Evolutionary conservation across 1,140 invertebrate species (phyloP), one percentile per base, ranked within the genome.

Genomic region (Magallana gigas): DNA sequence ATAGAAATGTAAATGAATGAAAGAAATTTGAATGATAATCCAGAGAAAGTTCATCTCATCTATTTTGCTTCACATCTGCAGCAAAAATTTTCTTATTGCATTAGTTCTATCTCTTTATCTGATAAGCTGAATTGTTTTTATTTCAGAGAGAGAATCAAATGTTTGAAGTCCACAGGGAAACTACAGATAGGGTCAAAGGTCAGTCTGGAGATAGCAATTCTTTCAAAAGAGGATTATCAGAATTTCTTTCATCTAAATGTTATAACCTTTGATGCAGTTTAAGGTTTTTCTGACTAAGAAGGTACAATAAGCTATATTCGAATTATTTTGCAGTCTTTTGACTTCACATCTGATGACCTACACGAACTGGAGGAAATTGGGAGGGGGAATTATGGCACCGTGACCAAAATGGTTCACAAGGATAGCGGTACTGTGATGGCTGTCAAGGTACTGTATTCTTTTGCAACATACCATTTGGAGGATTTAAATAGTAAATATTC

Each of bases 341-440:
- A 94, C 84, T 95, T 95, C 87, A 93, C 94, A 87, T 97, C 98
- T 71, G 97, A 97, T 91, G 98, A 99, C 93, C 95, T 99, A 91
- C 96, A 97, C 92, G 97, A 98, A 93, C 94, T 98, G 64, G 98
- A 98, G 6, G 98, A 99, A 94, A 96, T 99, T 85, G 99, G 99
- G 81, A 97, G 97, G 94, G 99, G 98, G 8, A 98, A 98, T 48
- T 99, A 98, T 95, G 98, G 98, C 11, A 98, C 98, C 95, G 98
- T 99, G 11, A 98, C 98, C 8, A 99, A 99, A 95, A 99, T 99
- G 98, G 95, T 96, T 88, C 98, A 99, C 94, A 97, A 96, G 93
- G 96, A 97, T n/a, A 98, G 98, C 92, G 96, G 96, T 48, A 97
- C 96, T 92, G 96, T 98, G 57, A 98, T 99, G 93, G 98, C 98